Conservation (phyloP, 2,797 vertebrate species). For the Anguilla obscura region DNA sequence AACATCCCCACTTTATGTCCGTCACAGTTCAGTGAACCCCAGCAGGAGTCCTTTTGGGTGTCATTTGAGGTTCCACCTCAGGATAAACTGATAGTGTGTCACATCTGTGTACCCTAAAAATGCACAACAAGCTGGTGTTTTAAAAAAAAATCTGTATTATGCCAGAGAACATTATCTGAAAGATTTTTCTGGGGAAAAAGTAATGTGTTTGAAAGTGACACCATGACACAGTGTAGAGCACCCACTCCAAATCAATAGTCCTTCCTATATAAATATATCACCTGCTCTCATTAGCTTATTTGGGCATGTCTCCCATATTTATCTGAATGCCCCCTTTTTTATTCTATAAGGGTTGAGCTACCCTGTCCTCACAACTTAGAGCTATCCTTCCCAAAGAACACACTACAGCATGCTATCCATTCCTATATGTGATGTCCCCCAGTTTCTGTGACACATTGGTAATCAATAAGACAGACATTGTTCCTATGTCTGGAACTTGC, state of each 20-base stretch:
- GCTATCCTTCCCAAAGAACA: not conserved
- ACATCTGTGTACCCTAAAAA: not conserved
- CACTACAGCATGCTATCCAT: not conserved
- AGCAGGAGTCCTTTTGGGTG: not conserved
- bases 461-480: not conserved
- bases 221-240: no score
- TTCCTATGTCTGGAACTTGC: conserved; percentile 4
- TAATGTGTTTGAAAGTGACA: not conserved
- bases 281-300: not conserved
- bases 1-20: not conserved
- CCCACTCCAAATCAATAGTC: no score
- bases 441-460: not conserved
- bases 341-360: not conserved
- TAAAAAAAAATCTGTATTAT: not conserved
- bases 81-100: not conserved
- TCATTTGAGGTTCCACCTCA: not conserved
- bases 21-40: not conserved
- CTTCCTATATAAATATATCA: no score
- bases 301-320: not conserved
- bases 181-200: no score
- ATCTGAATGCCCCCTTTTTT: not conserved
- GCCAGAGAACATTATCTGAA: no score
- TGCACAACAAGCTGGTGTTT: not conserved
- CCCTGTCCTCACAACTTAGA: not conserved
- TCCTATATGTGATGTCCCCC: not conserved